These are phyloP conservation scores for Plectrocnemia conspersa DNA, from an alignment of 1,140 invertebrate genomes.

Conservation along the genomic window DNA sequence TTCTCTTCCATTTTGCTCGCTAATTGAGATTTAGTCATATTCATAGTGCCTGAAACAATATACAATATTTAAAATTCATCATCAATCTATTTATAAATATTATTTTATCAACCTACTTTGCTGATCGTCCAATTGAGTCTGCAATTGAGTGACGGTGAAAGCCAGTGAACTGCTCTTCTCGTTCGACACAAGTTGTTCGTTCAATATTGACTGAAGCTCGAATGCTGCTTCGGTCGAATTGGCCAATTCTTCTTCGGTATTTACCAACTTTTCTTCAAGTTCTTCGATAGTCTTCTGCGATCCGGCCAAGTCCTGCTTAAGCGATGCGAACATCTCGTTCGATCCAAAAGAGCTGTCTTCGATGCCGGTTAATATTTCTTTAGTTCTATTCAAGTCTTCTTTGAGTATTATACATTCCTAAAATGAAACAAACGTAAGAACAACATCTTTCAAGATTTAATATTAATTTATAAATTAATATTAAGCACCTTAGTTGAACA, in stretches of 20 bases:
- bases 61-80: conserved; percentile 1
- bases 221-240: conserved; percentile 32
- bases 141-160: conserved; percentile 31
- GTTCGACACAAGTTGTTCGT: conserved; percentile 28
- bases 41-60: conserved; percentile 40
- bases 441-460: conserved; percentile 24
- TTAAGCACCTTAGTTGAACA: conserved; percentile 46
- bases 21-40: conserved; percentile 47
- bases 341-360: conserved; percentile 67
- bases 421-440: conserved; percentile 31
- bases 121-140: conserved; percentile 32
- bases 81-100: conserved; percentile 8
- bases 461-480: conserved; percentile 31
- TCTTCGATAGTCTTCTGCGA: conserved; percentile 44
- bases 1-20: conserved; percentile 52
- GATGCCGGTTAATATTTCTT: conserved; percentile 58
- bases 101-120: conserved; percentile 30
- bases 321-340: conserved; percentile 63
- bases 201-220: conserved; percentile 29
- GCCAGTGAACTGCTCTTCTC: conserved; percentile 27
- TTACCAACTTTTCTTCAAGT: conserved; percentile 40
- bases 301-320: conserved; percentile 57
- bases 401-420: conserved; percentile 64
- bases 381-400: conserved; percentile 57
- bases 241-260: conserved; percentile 40